These are phyloP conservation scores for Ploceus nigricollis DNA, from an alignment of 2,113 vertebrate genomes.

Conservation along the genomic window DNA sequence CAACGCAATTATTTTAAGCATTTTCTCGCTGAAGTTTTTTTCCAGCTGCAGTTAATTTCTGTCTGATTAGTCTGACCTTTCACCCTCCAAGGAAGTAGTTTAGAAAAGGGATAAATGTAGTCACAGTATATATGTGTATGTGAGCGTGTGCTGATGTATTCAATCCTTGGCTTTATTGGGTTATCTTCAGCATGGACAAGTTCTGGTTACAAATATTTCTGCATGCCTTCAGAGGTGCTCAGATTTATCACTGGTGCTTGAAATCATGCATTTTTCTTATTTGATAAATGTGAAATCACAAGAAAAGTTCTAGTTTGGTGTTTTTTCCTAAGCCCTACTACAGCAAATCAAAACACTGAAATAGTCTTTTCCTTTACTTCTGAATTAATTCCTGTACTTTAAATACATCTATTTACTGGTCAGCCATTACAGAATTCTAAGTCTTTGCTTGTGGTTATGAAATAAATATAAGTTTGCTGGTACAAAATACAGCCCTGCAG, in stretches of 20 bases:
- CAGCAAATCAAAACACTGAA: background rate
- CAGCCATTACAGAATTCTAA: background rate
- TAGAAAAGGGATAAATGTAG: conserved; percentile 52
- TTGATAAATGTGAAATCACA: background rate
- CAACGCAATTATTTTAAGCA: conserved; percentile 8
- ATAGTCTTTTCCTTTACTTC: background rate
- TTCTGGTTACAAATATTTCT: conserved; percentile 58
- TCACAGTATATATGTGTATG: background rate
- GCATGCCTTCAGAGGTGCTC: background rate
- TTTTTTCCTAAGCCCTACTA: background rate
- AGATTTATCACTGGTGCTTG: background rate
- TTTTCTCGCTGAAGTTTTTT: conserved; percentile 48
- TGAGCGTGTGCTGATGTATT: background rate
- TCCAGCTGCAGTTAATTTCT: conserved; percentile 74
- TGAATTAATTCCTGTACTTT: background rate
- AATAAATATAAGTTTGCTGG: background rate
- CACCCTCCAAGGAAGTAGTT: conserved; percentile 72
- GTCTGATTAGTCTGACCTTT: conserved; percentile 75
- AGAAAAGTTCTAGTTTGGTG: background rate
- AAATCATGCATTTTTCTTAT: background rate
- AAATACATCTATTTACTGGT: background rate
- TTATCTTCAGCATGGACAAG: conserved; percentile 1
- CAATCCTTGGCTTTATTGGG: conserved; percentile 9
- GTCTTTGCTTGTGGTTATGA: background rate
- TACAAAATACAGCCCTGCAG: background rate